Percentiles rank a stretch among this genome's conserved stretches.
These are phyloP conservation scores for Marisa cornuarietis DNA, from an alignment of 1,140 invertebrate species.

Conservation along the genomic window DNA sequence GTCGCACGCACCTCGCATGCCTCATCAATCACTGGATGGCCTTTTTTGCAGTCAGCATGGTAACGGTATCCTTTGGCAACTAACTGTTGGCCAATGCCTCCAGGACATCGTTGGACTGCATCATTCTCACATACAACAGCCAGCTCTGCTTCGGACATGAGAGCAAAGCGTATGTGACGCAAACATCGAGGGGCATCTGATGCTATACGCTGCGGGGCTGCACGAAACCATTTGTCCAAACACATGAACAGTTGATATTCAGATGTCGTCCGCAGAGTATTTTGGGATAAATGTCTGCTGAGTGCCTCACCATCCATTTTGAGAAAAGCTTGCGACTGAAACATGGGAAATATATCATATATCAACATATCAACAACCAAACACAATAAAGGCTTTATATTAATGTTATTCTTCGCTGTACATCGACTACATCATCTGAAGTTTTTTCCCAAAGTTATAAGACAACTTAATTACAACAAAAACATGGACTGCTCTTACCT, in stretches of 20 bases:
- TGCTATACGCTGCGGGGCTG: constrained; percentile 36
- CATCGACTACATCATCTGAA: neutral
- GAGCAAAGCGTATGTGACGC: constrained; percentile 53
- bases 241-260: constrained; percentile 72
- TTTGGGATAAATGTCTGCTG: constrained; percentile 50
- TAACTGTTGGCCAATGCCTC: constrained; percentile 39
- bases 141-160: constrained; percentile 59
- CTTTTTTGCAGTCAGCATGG: constrained; percentile 54
- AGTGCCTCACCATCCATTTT: constrained; percentile 52
- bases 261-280: constrained; percentile 49
- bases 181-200: constrained; percentile 42
- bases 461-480: no score
- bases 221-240: constrained; percentile 58
- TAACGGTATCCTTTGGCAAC: constrained; percentile 57
- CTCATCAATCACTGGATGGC: constrained; percentile 59
- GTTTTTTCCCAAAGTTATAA: no score
- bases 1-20: constrained; percentile 49
- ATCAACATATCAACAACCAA: no score
- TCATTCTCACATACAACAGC: constrained; percentile 50
- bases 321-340: constrained; percentile 50
- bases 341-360: no score
- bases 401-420: neutral
- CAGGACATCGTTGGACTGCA: constrained; percentile 50
- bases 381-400: no score
- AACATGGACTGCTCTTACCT: no score